Conservation (phyloP, 2,113 vertebrate species). For the Platanista minor region DNA sequence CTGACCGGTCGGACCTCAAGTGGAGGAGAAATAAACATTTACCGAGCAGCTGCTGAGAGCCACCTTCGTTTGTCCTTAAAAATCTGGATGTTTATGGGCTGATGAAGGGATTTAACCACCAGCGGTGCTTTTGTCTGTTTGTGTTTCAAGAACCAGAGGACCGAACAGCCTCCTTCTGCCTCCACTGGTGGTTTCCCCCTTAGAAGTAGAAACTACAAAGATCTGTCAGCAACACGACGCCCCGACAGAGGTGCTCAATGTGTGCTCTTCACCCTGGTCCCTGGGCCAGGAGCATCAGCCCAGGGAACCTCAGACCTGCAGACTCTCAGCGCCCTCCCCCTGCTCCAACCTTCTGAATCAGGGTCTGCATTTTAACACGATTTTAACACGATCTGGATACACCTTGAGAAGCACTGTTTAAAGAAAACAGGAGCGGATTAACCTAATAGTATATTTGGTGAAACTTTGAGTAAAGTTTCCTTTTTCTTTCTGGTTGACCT, state of each 20-base stretch:
- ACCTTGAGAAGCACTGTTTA: not conserved
- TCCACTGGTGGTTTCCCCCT: not conserved
- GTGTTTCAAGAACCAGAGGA: not conserved
- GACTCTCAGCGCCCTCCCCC: not conserved
- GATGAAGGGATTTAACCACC: not conserved
- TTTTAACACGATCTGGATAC: too few relatives aligned
- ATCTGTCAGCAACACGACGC: fast-evolving
- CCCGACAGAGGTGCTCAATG: fast-evolving
- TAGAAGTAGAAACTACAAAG: not conserved
- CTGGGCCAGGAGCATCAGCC: not conserved
- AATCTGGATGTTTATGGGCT: not conserved
- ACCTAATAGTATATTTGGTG: fast-evolving
- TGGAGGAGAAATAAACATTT: too few relatives aligned
- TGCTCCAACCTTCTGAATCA: not conserved
- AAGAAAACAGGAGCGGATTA: not conserved
- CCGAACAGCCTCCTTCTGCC: not conserved
- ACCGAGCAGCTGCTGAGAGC: too few relatives aligned
- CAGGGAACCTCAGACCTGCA: too few relatives aligned
- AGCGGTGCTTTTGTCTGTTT: not conserved
- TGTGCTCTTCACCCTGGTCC: not conserved
- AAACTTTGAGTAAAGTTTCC: not conserved
- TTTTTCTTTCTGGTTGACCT: not conserved
- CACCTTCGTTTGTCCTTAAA: not conserved
- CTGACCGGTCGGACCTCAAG: not conserved
- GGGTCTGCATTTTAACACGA: not conserved